Conservation (phyloP, 2,797 vertebrate genomes). For the Ambastaia sidthimunki region DNA sequence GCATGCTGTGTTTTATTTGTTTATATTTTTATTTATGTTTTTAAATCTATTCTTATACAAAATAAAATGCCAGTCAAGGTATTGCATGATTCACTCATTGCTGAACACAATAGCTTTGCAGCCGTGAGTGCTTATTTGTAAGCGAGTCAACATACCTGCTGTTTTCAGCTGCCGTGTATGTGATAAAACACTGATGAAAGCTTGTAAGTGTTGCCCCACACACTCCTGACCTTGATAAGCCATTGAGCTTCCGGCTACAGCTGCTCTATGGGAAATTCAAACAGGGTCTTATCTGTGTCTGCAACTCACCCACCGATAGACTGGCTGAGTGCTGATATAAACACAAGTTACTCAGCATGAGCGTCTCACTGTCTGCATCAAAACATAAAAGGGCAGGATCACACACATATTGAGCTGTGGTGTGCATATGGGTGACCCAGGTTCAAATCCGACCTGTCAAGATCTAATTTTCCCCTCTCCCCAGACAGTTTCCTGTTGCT, state of each 20-base stretch:
- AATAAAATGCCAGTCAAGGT: not conserved
- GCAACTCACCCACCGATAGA: constrained; percentile 48
- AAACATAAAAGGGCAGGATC: constrained; percentile 33
- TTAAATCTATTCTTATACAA: too few species aligned
- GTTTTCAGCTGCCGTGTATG: constrained; percentile 35
- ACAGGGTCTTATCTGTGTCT: constrained; percentile 63
- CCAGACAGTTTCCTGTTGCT: not conserved
- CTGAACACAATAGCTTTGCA: constrained; percentile 9
- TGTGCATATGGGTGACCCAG: not conserved
- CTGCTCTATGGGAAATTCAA: constrained; percentile 61
- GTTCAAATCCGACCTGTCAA: not conserved
- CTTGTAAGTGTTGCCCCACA: constrained; percentile 64
- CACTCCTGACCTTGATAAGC: constrained; percentile 74
- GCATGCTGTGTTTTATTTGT: too few species aligned
- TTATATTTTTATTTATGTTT: too few species aligned
- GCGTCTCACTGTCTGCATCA: constrained; percentile 38
- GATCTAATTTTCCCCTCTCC: not conserved
- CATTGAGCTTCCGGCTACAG: constrained; percentile 58
- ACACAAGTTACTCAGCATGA: constrained; percentile 25
- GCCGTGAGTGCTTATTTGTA: not conserved
- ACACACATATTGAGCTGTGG: not conserved
- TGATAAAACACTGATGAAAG: constrained; percentile 69
- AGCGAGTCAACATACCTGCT: constrained; percentile 31
- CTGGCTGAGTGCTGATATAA: constrained; percentile 48
- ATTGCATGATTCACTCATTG: constrained; percentile 1